Conservation (phyloP, 2,888 invertebrate species). For the Drosophila infuscata region DNA sequence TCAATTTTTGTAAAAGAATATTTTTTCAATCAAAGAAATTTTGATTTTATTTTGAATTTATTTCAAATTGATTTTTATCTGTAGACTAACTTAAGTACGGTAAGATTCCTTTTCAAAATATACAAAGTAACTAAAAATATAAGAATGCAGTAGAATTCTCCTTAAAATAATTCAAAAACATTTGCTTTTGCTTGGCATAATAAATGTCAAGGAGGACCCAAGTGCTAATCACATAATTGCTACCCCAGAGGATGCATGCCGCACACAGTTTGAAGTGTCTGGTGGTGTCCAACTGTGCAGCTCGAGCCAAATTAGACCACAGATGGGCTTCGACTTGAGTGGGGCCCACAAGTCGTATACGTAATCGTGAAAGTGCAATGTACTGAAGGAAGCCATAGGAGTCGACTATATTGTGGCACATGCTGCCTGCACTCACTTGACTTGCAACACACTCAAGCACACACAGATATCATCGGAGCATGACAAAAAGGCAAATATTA, state of each 20-base stretch:
- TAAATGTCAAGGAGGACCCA: constrained; percentile 7
- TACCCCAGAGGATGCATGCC: background rate
- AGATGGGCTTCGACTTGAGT: constrained; percentile 3
- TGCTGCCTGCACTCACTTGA: constrained; percentile 28
- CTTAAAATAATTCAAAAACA: background rate
- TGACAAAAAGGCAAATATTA: constrained; percentile 54
- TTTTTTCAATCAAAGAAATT: too few species aligned
- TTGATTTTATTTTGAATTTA: too few species aligned
- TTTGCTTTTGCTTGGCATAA: background rate
- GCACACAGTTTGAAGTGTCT: constrained; percentile 19
- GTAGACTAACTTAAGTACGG: too few species aligned
- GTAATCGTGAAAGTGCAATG: constrained; percentile 68
- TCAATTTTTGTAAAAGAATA: too few species aligned
- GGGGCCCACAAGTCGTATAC: constrained; percentile 27
- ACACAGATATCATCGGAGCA: constrained; percentile 39
- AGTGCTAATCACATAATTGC: constrained; percentile 28
- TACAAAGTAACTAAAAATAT: background rate
- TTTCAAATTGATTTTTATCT: too few species aligned
- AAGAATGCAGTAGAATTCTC: background rate
- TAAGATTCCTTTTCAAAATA: background rate
- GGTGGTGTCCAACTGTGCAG: constrained; percentile 20
- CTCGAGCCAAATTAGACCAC: constrained; percentile 9
- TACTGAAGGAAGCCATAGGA: constrained; percentile 58
- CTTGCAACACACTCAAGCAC: constrained; percentile 4
- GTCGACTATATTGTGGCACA: constrained; percentile 38